Percentiles rank a stretch among this genome's conserved stretches.
These are phyloP conservation scores for Leptestheria dahalacensis DNA, from an alignment of 1,140 invertebrate genomes.

Conservation along the genomic window DNA sequence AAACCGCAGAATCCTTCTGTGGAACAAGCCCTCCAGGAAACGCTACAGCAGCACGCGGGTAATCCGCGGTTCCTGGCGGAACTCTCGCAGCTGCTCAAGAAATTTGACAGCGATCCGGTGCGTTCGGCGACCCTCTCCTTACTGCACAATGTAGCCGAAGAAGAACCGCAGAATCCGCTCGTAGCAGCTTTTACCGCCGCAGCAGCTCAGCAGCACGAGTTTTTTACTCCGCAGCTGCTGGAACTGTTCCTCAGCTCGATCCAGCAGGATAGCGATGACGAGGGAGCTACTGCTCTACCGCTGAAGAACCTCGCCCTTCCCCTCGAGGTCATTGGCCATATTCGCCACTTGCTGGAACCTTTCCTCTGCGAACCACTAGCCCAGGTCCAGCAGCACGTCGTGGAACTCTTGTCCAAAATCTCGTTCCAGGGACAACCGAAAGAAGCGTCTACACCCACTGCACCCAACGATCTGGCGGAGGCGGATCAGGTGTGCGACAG, in stretches of 20 bases:
- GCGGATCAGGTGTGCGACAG: slow-evolving; percentile 2
- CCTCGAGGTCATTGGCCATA: neutral
- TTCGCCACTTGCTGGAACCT: neutral
- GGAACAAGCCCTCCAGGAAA: neutral
- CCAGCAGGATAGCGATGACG: slow-evolving; percentile 3
- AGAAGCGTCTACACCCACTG: neutral
- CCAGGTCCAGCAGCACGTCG: neutral
- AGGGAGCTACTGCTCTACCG: neutral
- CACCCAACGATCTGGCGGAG: slow-evolving; percentile 3
- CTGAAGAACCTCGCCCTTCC: neutral
- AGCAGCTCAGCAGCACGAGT: neutral
- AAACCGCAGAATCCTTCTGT: neutral
- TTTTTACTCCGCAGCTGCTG: slow-evolving; percentile 1
- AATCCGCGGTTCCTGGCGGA: neutral
- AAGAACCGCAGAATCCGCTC: neutral
- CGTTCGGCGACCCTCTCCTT: neutral
- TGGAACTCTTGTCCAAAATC: neutral
- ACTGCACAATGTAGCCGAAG: neutral
- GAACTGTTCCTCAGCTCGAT: slow-evolving; percentile 6
- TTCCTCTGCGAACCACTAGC: slow-evolving; percentile 2
- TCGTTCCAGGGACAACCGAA: neutral
- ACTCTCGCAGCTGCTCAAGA: slow-evolving; percentile 8
- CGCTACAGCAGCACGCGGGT: neutral
- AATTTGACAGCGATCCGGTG: slow-evolving; percentile 8
- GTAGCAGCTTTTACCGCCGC: neutral